Base-by-base conservation (phyloP, 2,888 invertebrate genomes). In the Dermolepida albohirtum region DNA sequence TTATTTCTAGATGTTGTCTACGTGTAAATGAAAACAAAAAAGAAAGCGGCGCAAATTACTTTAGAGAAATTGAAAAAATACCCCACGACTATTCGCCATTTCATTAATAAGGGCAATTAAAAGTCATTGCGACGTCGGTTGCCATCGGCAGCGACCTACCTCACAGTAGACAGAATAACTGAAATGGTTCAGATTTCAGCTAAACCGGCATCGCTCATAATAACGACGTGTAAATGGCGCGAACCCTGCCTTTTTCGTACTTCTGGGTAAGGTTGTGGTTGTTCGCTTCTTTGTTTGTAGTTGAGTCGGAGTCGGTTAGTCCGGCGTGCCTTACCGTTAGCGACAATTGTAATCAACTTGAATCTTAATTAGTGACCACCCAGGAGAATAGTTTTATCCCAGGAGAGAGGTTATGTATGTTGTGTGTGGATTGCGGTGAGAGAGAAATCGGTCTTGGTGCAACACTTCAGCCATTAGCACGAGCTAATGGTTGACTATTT, bases 341-440 rank as follows among this genome's bases (percentile, higher is more conserved):
- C 81, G 80, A 83, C 82, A 83, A 83, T 83, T 83, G 83, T 79
- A 83, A 83, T 84, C 84, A 83, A 80, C 79, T 79, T 83, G 83
- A 84, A 83, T 84, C 82, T 83, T 84, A 84, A 84, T 84, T 84
- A 84, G 83, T 73, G 83, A 80, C 84, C 84, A 84, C 84, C 84
- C 84, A 83, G 78, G 81, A 81, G 80, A 77, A 80, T 80, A 80
- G 81, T 79, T 81, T 80, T 79, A 80, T 78, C 79, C 79, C 51
- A 14, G 64, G 64, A 52, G 64, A 27, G 44, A 51, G 27, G 29
- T 8, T 54, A 12, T 40, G 14, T 54, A 34, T 54, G 54, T 40
- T 14, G 54, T 54, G 54, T 34, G 40, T 10, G 27, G 51, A 34
- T 41, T 71, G 57, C 27, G 57, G 74, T 72, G 76, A 75, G 72